A percentile compares a stretch with the other conserved stretches of the same genome.
phyloP scores from a whole-genome alignment of 2,113 vertebrate genomes.

The Microtus ochrogaster region DNA sequence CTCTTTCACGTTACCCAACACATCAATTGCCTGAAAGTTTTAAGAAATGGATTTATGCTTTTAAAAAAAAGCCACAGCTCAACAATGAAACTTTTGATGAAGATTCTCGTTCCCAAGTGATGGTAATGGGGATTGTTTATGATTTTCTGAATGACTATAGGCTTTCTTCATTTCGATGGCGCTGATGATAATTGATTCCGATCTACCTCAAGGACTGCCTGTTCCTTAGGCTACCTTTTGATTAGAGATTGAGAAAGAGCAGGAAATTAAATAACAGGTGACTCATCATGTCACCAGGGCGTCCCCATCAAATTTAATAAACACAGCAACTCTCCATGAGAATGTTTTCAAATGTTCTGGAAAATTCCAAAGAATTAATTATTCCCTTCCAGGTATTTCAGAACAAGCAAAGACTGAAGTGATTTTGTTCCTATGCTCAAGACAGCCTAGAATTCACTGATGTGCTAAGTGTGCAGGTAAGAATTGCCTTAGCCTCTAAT shows the following conservation, averaged over 20 bases:
- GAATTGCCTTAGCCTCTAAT: not conserved
- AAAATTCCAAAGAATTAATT: constrained; percentile 37
- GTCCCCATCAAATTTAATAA: constrained; percentile 30
- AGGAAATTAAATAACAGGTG: constrained; percentile 21
- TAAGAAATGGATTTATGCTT: constrained; percentile 58
- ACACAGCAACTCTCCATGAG: not conserved
- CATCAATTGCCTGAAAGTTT: constrained; percentile 63
- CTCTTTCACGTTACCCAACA: constrained; percentile 58
- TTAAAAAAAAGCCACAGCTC: constrained; percentile 28
- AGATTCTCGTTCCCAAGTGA: constrained; percentile 19
- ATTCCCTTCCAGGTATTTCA: constrained; percentile 8
- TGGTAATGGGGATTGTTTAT: constrained; percentile 31
- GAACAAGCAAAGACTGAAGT: not conserved
- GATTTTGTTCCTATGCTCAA: not conserved
- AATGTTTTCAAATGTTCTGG: constrained; percentile 21
- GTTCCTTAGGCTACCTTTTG: constrained; percentile 47
- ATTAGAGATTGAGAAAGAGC: constrained; percentile 40
- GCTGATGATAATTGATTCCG: constrained; percentile 65
- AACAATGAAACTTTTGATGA: constrained; percentile 69
- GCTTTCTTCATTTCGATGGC: constrained; percentile 47
- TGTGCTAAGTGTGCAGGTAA: not conserved
- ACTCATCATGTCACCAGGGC: not conserved
- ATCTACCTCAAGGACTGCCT: constrained; percentile 57
- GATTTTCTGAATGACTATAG: constrained; percentile 7
- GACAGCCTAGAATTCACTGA: not conserved